Evolutionary conservation across 2,797 vertebrate species (phyloP).

Genomic region (Premnoplex brunnescens): DNA sequence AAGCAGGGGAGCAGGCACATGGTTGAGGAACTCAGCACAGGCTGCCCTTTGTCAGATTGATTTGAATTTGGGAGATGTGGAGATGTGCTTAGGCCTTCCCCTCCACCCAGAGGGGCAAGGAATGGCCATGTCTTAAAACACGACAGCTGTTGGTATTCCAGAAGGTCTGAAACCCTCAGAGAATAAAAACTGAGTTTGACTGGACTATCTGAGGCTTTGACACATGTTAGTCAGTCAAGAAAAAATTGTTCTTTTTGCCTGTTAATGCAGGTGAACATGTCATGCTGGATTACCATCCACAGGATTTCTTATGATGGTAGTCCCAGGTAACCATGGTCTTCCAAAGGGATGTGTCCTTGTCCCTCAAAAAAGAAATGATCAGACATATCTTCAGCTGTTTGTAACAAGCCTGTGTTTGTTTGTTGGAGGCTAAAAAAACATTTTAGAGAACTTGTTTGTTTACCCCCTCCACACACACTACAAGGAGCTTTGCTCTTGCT

Average conservation of each 20-base stretch:
- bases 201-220: not conserved
- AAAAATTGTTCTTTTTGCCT: not conserved
- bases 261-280: not conserved
- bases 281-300: accelerated
- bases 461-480: accelerated
- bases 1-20: accelerated
- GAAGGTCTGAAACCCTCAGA: not conserved
- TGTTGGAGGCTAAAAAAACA: not conserved
- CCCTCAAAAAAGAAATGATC: not conserved
- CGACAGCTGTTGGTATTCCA: not conserved
- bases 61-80: not conserved
- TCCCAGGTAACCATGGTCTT: not conserved
- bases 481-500: not conserved
- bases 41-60: not conserved
- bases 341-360: not conserved
- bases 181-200: not conserved
- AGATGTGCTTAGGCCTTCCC: not conserved
- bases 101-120: not conserved
- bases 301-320: not conserved
- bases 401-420: not conserved
- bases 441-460: not conserved
- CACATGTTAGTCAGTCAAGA: accelerated
- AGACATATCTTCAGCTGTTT: not conserved
- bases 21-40: accelerated
- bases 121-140: not conserved